A percentile compares a stretch with the other conserved stretches of the same genome.
phyloP scores from a whole-genome alignment of 2,797 vertebrate genomes.

The Acipenser transmontanus region DNA sequence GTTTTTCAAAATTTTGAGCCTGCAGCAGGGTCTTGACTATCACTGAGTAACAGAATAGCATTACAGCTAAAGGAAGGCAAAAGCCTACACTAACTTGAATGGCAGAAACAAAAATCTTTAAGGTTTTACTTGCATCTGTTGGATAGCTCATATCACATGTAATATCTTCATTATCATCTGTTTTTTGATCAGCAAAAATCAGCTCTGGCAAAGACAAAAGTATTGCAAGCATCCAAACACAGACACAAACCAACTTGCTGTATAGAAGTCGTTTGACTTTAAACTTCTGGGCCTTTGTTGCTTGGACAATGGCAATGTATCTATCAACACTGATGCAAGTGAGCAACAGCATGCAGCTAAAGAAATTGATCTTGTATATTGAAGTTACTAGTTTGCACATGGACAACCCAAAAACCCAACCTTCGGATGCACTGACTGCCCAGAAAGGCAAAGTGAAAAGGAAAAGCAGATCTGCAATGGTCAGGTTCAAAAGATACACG shows the following conservation, averaged over 20 bases:
- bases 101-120: constrained; percentile 61
- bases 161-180: not conserved
- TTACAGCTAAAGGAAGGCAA: constrained; percentile 68
- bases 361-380: constrained; percentile 83
- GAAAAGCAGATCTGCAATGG: constrained; percentile 80
- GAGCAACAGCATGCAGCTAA: constrained; percentile 77
- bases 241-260: constrained; percentile 64
- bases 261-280: constrained; percentile 59
- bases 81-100: constrained; percentile 78
- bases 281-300: constrained; percentile 62
- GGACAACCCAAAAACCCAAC: constrained; percentile 64
- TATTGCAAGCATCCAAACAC: constrained; percentile 62
- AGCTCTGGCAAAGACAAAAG: constrained; percentile 76
- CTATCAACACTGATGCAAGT: constrained; percentile 83
- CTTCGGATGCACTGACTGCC: constrained; percentile 58
- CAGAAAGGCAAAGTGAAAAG: constrained; percentile 79
- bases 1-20: constrained; percentile 74
- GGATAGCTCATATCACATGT: constrained; percentile 61
- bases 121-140: constrained; percentile 24
- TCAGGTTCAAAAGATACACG: constrained; percentile 74
- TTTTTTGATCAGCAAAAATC: constrained; percentile 55
- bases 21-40: constrained; percentile 74
- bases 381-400: constrained; percentile 71
- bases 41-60: constrained; percentile 73
- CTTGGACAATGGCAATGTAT: constrained; percentile 73